These are phyloP conservation scores for Drosophila sordidapex DNA, from an alignment of 2,888 invertebrate genomes.

Conservation along the genomic window DNA sequence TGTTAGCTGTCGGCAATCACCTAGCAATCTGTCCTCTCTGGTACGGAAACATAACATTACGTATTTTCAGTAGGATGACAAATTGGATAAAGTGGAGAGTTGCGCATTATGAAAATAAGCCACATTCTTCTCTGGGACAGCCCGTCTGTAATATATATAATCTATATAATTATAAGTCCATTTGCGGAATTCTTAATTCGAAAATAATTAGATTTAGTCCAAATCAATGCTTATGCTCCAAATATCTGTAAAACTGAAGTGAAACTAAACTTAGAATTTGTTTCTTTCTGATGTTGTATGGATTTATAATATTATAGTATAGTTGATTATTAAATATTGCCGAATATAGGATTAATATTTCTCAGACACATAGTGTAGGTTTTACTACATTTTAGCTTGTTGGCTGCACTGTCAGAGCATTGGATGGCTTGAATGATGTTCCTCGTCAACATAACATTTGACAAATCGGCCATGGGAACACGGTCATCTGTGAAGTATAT, in stretches of 20 bases:
- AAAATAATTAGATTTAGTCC: neutral
- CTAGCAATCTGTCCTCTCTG: neutral
- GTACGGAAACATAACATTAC: neutral
- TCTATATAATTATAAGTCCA: neutral
- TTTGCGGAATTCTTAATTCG: neutral
- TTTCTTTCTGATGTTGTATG: neutral
- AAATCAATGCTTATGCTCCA: too few relatives aligned
- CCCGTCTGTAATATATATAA: neutral
- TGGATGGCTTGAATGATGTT: neutral
- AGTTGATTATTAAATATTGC: neutral
- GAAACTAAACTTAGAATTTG: neutral
- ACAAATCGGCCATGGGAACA: neutral
- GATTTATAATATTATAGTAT: neutral
- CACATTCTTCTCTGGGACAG: neutral
- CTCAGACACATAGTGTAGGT: neutral
- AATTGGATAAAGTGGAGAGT: neutral
- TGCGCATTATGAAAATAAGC: neutral
- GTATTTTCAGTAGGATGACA: neutral
- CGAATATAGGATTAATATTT: neutral
- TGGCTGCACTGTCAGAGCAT: neutral
- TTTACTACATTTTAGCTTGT: neutral
- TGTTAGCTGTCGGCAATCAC: neutral
- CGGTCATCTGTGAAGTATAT: neutral
- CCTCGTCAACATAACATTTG: neutral
- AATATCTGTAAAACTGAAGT: neutral